phyloP scores from a whole-genome alignment of 2,888 invertebrate genomes.

The Bombylius discolor region DNA sequence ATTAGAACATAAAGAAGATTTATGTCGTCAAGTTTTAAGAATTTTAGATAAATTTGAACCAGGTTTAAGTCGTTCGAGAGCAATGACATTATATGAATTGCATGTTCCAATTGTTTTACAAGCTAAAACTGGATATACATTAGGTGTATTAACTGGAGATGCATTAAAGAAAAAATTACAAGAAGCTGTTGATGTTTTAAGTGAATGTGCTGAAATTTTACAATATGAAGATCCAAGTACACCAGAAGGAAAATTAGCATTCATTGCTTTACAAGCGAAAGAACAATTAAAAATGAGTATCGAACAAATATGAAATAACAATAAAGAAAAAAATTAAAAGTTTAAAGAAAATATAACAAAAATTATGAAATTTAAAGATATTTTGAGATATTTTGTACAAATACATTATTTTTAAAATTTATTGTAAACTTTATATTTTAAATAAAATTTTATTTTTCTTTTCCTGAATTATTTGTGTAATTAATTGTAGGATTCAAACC shows the following conservation, averaged over 20 bases:
- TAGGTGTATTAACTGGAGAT: slow-evolving; percentile 44
- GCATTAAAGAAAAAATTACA: slow-evolving; percentile 49
- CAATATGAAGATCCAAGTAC: slow-evolving; percentile 45
- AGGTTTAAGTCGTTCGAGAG: slow-evolving; percentile 63
- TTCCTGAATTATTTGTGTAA: no score
- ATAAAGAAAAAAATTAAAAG: background rate
- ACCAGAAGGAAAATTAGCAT: slow-evolving; percentile 30
- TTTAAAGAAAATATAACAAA: background rate
- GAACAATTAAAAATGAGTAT: slow-evolving; percentile 27
- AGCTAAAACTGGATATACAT: slow-evolving; percentile 50
- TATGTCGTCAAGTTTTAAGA: slow-evolving; percentile 54
- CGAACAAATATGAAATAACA: slow-evolving; percentile 13
- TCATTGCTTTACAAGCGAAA: slow-evolving; percentile 27
- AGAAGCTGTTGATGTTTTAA: slow-evolving; percentile 49
- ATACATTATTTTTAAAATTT: no score
- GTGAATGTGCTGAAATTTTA: slow-evolving; percentile 52
- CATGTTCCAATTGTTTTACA: slow-evolving; percentile 63
- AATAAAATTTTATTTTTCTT: no score
- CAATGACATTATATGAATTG: slow-evolving; percentile 65
- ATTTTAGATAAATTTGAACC: slow-evolving; percentile 63
- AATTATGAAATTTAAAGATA: no score
- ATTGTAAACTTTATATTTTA: background rate
- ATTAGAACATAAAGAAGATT: slow-evolving; percentile 59
- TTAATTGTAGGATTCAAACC: background rate
- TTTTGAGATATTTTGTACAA: no score